phyloP scores from a whole-genome alignment of 1,140 invertebrate genomes.

The Semibalanus balanoides region DNA sequence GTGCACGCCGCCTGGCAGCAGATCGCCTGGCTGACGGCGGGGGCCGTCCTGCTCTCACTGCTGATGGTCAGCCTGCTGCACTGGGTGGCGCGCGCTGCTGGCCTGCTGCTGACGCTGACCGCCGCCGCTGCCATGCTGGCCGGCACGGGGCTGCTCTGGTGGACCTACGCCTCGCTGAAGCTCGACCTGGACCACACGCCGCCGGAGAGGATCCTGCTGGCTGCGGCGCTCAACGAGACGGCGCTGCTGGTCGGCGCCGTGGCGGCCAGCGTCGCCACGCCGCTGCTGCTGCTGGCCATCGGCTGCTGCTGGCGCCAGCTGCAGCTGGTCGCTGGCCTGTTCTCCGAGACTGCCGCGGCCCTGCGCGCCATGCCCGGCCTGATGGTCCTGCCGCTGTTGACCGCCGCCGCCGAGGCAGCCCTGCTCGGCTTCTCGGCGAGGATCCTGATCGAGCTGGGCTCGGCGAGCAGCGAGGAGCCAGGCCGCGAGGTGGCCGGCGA shows the following conservation, averaged over 20 bases:
- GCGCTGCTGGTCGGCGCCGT: conserved; percentile 71
- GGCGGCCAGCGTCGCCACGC: conserved; percentile 69
- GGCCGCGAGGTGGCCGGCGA: conserved; percentile 9
- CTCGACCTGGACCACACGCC: conserved; percentile 47
- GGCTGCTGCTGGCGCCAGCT: conserved; percentile 59
- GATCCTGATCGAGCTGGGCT: conserved; percentile 54
- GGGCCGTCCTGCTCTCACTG: background rate
- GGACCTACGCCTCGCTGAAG: conserved; percentile 66
- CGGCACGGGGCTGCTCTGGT: conserved; percentile 70
- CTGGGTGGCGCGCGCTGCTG: conserved; percentile 35
- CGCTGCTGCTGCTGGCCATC: conserved; percentile 53
- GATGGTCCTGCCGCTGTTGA: conserved; percentile 72
- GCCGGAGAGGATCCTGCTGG: conserved; percentile 43
- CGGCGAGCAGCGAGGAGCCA: conserved; percentile 43
- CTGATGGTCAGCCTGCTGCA: background rate
- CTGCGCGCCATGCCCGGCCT: conserved; percentile 66
- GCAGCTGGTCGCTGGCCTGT: conserved; percentile 59
- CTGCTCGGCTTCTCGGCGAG: conserved; percentile 76
- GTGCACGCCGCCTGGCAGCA: background rate
- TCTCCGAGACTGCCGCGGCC: conserved; percentile 73
- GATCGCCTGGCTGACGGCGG: background rate
- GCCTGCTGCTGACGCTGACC: conserved; percentile 63
- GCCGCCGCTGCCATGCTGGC: conserved; percentile 31
- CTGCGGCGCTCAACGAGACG: conserved; percentile 68
- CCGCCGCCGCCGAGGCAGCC: conserved; percentile 56